These are phyloP conservation scores for Tachina lurida DNA, from an alignment of 2,888 invertebrate species.

Conservation along the genomic window DNA sequence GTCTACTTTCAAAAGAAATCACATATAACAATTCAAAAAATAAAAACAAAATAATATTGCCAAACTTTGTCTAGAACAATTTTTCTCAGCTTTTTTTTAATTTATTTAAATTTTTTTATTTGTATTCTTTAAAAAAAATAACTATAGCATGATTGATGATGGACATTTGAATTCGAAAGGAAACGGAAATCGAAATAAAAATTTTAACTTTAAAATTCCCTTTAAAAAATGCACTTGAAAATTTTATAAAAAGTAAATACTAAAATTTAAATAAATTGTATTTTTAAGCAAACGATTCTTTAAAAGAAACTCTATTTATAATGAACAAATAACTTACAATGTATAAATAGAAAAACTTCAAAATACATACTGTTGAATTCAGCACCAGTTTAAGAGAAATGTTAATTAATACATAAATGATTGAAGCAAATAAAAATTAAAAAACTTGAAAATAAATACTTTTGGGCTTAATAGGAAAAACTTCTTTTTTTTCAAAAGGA, in stretches of 20 bases:
- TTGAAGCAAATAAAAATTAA: slow-evolving; percentile 14
- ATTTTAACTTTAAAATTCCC: slow-evolving; percentile 29
- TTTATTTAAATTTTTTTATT: slow-evolving; percentile 18
- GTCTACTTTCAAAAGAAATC: background rate
- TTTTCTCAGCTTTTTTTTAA: slow-evolving; percentile 50
- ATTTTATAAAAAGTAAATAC: slow-evolving; percentile 32
- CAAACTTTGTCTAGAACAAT: slow-evolving; percentile 58
- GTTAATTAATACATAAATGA: slow-evolving; percentile 41
- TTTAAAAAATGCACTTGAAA: slow-evolving; percentile 51
- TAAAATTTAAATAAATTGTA: slow-evolving; percentile 29
- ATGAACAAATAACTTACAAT: slow-evolving; percentile 3
- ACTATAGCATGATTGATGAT: slow-evolving; percentile 24
- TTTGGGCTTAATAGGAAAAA: background rate
- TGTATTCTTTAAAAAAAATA: slow-evolving; percentile 49
- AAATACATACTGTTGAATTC: slow-evolving; percentile 61
- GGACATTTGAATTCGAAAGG: slow-evolving; percentile 53
- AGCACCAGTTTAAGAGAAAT: slow-evolving; percentile 60
- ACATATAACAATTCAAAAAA: slow-evolving; percentile 24
- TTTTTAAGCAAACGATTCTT: slow-evolving; percentile 41
- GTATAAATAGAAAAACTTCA: slow-evolving; percentile 37
- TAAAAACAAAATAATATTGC: slow-evolving; percentile 36
- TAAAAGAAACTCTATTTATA: slow-evolving; percentile 19
- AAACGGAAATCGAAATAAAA: slow-evolving; percentile 26
- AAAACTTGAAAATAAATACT: background rate
- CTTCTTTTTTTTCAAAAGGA: background rate